phyloP scores from a whole-genome alignment of 35 echinoderm and acorn worm species.

The Strongylocentrotus purpuratus region DNA sequence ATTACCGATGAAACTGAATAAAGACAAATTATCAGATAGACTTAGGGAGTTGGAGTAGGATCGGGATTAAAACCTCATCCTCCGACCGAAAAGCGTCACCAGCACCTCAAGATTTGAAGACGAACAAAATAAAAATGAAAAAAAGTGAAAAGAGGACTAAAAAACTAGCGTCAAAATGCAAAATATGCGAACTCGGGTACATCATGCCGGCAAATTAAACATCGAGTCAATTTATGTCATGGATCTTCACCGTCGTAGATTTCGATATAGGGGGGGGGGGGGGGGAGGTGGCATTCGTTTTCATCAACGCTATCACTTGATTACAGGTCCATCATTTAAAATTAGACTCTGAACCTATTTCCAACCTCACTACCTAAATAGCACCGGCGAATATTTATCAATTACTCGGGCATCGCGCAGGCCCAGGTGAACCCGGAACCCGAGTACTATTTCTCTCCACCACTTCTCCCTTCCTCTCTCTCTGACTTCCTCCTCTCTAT shows the following conservation, averaged over 20 bases:
- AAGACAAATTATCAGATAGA: too few relatives aligned
- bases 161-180: not conserved
- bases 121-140: not conserved
- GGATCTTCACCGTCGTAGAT: not conserved
- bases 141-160: not conserved
- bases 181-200: not conserved
- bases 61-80: too few relatives aligned
- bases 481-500: not conserved
- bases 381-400: not conserved
- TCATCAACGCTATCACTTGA: not conserved
- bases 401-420: not conserved
- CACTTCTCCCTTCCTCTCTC: not conserved
- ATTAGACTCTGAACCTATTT: not conserved
- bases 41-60: too few relatives aligned
- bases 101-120: not conserved
- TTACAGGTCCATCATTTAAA: not conserved
- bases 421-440: not conserved
- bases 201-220: not conserved
- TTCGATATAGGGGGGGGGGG: not conserved
- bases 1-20: too few relatives aligned
- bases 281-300: not conserved
- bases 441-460: not conserved
- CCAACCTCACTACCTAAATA: constrained; percentile 2
- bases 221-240: too few relatives aligned
- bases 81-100: too few relatives aligned